A percentile compares a stretch with the other conserved stretches of the same genome.
phyloP scores from a whole-genome alignment of 37 sponge, comb jelly and placozoan genomes.

The Spongilla lacustris region DNA sequence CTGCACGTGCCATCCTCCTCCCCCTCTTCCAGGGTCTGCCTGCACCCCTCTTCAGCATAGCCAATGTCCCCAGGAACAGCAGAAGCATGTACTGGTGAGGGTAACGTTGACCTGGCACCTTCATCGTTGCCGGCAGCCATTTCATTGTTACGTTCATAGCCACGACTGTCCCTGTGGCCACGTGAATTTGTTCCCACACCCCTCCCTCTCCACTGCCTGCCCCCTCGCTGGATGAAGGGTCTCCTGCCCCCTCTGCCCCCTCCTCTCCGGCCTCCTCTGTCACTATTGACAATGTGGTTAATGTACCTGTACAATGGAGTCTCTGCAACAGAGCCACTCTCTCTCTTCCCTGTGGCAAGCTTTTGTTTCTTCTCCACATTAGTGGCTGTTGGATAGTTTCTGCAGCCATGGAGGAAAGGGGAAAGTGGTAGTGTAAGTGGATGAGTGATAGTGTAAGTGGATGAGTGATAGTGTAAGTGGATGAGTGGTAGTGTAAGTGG shows the following conservation, averaged over 20 bases:
- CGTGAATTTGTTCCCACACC: background rate
- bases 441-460: background rate
- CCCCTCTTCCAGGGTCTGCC: too few relatives aligned
- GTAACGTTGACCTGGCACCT: background rate
- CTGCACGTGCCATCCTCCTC: background rate
- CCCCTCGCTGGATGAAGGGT: background rate
- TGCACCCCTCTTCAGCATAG: background rate
- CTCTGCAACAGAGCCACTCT: conserved; percentile 57
- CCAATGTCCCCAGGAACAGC: background rate
- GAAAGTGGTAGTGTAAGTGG: too few relatives aligned
- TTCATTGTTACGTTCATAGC: background rate
- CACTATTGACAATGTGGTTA: background rate
- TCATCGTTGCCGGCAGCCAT: background rate
- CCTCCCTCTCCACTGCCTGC: conserved; percentile 10
- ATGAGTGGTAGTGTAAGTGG: background rate
- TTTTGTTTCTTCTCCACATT: conserved; percentile 49
- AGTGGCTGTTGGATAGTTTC: conserved; percentile 73
- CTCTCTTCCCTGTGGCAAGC: conserved; percentile 23
- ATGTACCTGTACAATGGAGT: conserved; percentile 65
- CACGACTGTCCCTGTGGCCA: background rate
- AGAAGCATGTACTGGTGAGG: background rate
- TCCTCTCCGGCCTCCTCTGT: conserved; percentile 31
- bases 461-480: background rate
- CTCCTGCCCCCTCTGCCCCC: conserved; percentile 23
- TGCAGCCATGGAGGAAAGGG: background rate